Evolutionary conservation across 2,888 invertebrate genomes (phyloP), one percentile per base, ranked within the genome.

Genomic region (Ormyrus nitidulus): DNA sequence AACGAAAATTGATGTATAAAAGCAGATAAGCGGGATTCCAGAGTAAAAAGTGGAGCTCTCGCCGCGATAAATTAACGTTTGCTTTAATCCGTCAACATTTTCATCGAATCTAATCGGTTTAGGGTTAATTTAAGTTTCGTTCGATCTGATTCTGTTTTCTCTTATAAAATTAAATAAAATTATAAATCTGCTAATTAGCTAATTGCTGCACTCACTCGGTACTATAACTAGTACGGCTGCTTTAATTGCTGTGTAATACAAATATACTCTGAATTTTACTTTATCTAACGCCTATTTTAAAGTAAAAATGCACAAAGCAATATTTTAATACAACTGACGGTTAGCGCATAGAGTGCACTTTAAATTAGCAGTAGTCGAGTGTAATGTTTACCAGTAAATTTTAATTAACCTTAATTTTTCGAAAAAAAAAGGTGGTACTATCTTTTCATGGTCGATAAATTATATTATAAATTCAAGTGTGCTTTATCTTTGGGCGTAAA

Each of bases 381-480:
- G n/a, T 65, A 72, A 66, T 19, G 19, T 66, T n/a, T 7, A 66
- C 66, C 34, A 68, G n/a, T 68, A 78, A 61, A 73, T 54, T 68
- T 68, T 56, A 73, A 78, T 78, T 78, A 68, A 66, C 64, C 71
- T 59, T 61, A 13, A 68, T 65, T 66, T 68, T 77, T 61, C 48
- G 46, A 13, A 65, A 11, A 19, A 51, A 61, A 11, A 61, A 68
- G 10, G n/a, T 48, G 34, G 7, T 53, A n/a, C 44, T 59, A 65
- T 61, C 54, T 44, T 49, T 58, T 48, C 48, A 19, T 48, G 64
- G 13, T 64, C 64, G 49, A 77, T 58, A 77, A 71, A 77, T 51
- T 65, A 46, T 48, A 54, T 59, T 51, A 59, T 51, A 59, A 77
- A 77, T 71, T 46, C 10, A 46, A 13, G 4, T 46, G 9, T 11